A percentile compares a stretch with the other conserved stretches of the same genome.
These are phyloP conservation scores for Chroicocephalus ridibundus DNA, from an alignment of 2,113 vertebrate species.

Conservation along the genomic window DNA sequence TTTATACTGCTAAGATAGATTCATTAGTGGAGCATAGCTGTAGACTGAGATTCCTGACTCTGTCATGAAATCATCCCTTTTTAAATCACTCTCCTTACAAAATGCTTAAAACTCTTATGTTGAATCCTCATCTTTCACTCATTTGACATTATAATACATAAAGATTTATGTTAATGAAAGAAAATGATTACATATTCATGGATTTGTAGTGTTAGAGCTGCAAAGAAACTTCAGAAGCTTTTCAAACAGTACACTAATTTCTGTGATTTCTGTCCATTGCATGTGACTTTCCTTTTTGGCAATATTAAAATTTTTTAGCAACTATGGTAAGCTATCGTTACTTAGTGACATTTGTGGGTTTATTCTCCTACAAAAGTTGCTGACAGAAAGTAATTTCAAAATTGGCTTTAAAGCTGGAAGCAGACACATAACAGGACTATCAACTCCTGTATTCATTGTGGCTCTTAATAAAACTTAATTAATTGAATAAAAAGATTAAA, in stretches of 20 bases:
- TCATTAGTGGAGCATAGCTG: background rate
- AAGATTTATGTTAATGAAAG: constrained; percentile 33
- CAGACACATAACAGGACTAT: background rate
- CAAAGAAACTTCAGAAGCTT: background rate
- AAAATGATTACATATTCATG: background rate
- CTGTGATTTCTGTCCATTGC: background rate
- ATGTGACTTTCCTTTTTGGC: background rate
- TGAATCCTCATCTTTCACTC: background rate
- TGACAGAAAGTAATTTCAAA: background rate
- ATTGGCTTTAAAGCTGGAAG: background rate
- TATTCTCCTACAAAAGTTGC: background rate
- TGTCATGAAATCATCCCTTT: background rate
- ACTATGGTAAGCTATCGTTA: background rate
- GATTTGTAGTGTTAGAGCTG: background rate
- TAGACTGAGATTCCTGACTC: background rate
- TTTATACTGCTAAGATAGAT: background rate
- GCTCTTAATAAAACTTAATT: background rate
- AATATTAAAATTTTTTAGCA: background rate
- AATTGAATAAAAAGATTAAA: background rate
- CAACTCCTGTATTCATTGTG: background rate
- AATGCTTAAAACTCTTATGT: background rate
- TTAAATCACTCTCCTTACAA: background rate
- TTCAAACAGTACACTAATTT: background rate
- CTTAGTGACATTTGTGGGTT: background rate
- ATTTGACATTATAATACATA: background rate